phyloP scores from a whole-genome alignment of 2,888 invertebrate genomes.

The Euspilapteryx auroguttella region DNA sequence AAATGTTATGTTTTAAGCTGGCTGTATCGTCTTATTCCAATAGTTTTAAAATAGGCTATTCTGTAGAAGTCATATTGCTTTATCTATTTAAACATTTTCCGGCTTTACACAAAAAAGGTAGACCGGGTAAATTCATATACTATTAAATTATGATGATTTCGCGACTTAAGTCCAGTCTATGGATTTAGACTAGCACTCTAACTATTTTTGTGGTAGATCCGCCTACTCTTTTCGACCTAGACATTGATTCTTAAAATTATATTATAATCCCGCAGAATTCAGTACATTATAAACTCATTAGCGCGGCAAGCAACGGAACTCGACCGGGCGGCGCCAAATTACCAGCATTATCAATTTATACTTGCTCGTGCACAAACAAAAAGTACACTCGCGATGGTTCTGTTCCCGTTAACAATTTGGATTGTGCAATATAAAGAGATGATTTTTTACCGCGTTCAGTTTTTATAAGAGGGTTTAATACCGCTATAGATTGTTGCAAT shows the following conservation, averaged over 20 bases:
- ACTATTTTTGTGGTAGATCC: too few relatives aligned
- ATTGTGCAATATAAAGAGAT: slow-evolving; percentile 59
- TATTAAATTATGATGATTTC: too few relatives aligned
- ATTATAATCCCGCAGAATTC: slow-evolving; percentile 50
- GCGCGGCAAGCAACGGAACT: slow-evolving; percentile 57
- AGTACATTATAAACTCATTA: slow-evolving; percentile 60
- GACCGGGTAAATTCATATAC: too few relatives aligned
- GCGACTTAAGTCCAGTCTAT: too few relatives aligned
- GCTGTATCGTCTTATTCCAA: too few relatives aligned
- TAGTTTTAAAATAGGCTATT: too few relatives aligned
- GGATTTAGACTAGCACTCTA: too few relatives aligned
- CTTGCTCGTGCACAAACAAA: slow-evolving; percentile 53
- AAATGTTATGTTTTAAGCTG: too few relatives aligned
- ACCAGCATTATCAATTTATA: slow-evolving; percentile 60
- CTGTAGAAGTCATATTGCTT: too few relatives aligned
- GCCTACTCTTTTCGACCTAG: too few relatives aligned
- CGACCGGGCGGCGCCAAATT: slow-evolving; percentile 53
- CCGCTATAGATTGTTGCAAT: slow-evolving; percentile 35
- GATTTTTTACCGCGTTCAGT: slow-evolving; percentile 52
- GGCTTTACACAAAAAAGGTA: too few relatives aligned
- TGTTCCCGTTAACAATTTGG: slow-evolving; percentile 59
- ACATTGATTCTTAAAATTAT: slow-evolving; percentile 55
- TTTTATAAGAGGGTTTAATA: slow-evolving; percentile 43
- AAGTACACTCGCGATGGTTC: slow-evolving; percentile 51
- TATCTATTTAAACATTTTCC: too few relatives aligned